A percentile compares a stretch with the other conserved stretches of the same genome.
Conservation (phyloP, 2,888 invertebrate genomes). For the Synanthedon vespiformis region DNA sequence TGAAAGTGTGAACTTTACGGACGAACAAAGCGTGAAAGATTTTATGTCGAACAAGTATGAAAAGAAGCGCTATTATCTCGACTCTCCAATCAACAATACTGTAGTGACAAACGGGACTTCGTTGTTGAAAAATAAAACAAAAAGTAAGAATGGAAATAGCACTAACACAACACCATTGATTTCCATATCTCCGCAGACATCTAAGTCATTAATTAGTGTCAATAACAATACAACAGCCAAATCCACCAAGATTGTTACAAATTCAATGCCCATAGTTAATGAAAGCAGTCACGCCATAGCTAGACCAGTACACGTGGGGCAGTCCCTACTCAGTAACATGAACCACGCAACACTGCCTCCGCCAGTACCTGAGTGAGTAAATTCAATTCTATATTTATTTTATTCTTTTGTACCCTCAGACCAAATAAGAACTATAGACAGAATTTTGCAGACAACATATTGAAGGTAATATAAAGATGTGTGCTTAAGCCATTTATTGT, state of each 20-base stretch:
- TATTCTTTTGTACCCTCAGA: no score
- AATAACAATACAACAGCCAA: conserved; percentile 39
- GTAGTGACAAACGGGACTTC: conserved; percentile 38
- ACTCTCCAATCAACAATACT: conserved; percentile 28
- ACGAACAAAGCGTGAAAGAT: conserved; percentile 91
- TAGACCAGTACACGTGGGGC: conserved; percentile 42
- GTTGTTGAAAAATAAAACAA: conserved; percentile 37
- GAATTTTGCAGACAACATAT: no score
- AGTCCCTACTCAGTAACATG: conserved; percentile 26
- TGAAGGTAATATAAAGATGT: no score
- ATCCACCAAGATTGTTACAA: conserved; percentile 41
- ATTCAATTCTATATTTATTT: conserved; percentile 11
- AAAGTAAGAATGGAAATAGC: conserved; percentile 38
- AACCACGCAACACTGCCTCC: conserved; percentile 9
- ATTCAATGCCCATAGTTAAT: conserved; percentile 23
- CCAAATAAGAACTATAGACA: no score
- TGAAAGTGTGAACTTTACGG: conserved; percentile 78
- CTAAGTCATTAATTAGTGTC: conserved; percentile 19
- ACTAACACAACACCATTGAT: conserved; percentile 38
- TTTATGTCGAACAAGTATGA: conserved; percentile 97
- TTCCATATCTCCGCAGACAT: conserved; percentile 45
- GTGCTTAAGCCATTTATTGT: no score
- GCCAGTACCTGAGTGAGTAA: conserved; percentile 47
- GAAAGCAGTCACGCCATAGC: conserved; percentile 37
- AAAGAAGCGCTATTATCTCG: conserved; percentile 79